Percentiles rank a stretch among this genome's conserved stretches.
Evolutionary conservation across 2,113 vertebrate species (phyloP).

Genomic region (Oxyura jamaicensis): DNA sequence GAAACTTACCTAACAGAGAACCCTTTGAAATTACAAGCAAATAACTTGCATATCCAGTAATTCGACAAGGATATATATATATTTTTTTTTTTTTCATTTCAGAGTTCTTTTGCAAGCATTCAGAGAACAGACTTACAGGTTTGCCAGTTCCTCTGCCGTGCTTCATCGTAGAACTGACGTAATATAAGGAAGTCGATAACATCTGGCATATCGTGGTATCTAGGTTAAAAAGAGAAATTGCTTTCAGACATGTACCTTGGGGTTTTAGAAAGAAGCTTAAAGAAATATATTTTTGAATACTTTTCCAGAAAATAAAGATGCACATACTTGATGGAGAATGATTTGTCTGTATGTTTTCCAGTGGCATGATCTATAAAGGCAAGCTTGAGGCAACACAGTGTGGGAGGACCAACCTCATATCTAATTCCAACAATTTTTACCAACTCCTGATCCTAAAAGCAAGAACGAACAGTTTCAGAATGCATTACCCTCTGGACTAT

Average conservation of each 20-base stretch:
- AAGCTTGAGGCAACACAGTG: conserved; percentile 94
- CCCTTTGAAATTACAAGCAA: not conserved
- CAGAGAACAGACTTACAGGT: conserved; percentile 80
- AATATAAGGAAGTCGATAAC: conserved; percentile 97
- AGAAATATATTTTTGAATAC: not conserved
- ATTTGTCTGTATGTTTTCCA: conserved; percentile 88
- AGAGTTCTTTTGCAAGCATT: not conserved
- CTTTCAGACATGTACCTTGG: not conserved
- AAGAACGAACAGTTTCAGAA: not conserved
- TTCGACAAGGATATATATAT: not conserved
- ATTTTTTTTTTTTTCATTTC: not conserved
- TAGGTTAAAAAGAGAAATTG: conserved; percentile 56
- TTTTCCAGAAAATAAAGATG: not conserved
- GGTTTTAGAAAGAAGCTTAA: not conserved
- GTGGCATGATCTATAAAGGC: conserved; percentile 92
- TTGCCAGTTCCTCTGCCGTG: conserved; percentile 90
- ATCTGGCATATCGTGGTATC: conserved; percentile 98
- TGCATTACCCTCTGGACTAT: not conserved
- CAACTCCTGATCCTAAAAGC: conserved; percentile 93
- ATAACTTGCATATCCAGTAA: not conserved
- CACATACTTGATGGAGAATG: conserved; percentile 93
- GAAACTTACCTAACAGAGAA: not conserved
- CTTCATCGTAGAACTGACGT: conserved; percentile 93
- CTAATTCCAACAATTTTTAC: conserved; percentile 97
- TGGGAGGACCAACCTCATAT: conserved; percentile 95